phyloP scores from a whole-genome alignment of 1,140 invertebrate species.

The Rhysida immarginata region DNA sequence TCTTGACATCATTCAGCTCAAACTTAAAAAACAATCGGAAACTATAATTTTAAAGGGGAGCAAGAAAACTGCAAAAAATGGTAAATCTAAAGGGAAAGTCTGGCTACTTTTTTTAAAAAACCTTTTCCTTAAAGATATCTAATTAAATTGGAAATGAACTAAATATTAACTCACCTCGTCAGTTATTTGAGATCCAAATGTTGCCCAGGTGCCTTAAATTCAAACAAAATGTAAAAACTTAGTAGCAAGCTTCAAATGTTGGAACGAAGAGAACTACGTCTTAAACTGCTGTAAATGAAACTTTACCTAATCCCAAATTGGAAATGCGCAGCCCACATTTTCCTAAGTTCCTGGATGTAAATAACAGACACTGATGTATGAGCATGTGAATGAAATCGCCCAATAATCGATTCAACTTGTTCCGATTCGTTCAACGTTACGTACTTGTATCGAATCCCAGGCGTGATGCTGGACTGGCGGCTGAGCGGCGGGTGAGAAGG shows the following conservation, averaged over 20 bases:
- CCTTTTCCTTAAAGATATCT: too few species aligned
- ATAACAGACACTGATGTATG: not conserved
- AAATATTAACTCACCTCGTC: slow-evolving; percentile 44
- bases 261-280: not conserved
- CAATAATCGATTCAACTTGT: too few species aligned
- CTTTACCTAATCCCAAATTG: slow-evolving; percentile 68
- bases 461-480: slow-evolving; percentile 42
- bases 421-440: too few species aligned
- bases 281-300: slow-evolving; percentile 2
- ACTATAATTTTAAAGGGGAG: too few species aligned
- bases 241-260: not conserved
- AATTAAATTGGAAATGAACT: slow-evolving; percentile 8
- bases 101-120: too few species aligned
- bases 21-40: too few species aligned
- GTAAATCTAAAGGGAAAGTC: too few species aligned
- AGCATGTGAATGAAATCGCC: too few species aligned
- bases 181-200: slow-evolving; percentile 52
- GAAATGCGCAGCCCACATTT: slow-evolving; percentile 83
- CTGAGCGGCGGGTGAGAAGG: slow-evolving; percentile 23
- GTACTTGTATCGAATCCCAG: slow-evolving; percentile 41
- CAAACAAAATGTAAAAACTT: not conserved
- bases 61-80: too few species aligned
- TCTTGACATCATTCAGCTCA: too few species aligned
- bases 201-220: slow-evolving; percentile 67
- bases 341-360: slow-evolving; percentile 54